phyloP scores from a whole-genome alignment of 2,113 vertebrate species.

The Prunella himalayana region DNA sequence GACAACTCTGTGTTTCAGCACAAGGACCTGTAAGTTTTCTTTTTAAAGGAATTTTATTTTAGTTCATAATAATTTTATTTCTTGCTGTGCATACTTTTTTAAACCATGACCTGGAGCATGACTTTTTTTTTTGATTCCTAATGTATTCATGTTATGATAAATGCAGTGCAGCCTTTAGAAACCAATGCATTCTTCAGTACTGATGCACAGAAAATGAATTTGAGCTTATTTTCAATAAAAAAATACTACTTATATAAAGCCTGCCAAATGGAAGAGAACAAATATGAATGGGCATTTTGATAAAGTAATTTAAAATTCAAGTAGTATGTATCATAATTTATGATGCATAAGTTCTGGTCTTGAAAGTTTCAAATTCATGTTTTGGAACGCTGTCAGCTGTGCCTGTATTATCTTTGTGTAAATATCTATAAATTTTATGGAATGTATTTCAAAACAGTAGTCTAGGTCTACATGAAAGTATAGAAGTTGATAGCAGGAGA shows the following conservation, averaged over 20 bases:
- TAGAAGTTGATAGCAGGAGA: background rate
- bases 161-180: background rate
- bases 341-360: background rate
- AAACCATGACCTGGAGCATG: background rate
- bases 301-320: background rate
- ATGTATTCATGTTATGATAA: background rate
- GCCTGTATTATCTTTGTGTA: background rate
- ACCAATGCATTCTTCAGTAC: background rate
- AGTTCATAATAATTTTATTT: background rate
- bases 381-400: background rate
- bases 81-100: accelerated
- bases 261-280: background rate
- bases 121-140: background rate
- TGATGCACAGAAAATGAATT: background rate
- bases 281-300: background rate
- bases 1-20: slow-evolving; percentile 78
- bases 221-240: background rate
- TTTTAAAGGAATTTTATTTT: background rate
- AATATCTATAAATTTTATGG: background rate
- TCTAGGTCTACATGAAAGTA: background rate
- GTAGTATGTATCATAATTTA: background rate
- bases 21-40: slow-evolving; percentile 75
- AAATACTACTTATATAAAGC: background rate
- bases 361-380: background rate
- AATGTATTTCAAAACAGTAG: background rate